Evolutionary conservation across 2,888 invertebrate genomes (phyloP).

Genomic region (Lysandra coridon): DNA sequence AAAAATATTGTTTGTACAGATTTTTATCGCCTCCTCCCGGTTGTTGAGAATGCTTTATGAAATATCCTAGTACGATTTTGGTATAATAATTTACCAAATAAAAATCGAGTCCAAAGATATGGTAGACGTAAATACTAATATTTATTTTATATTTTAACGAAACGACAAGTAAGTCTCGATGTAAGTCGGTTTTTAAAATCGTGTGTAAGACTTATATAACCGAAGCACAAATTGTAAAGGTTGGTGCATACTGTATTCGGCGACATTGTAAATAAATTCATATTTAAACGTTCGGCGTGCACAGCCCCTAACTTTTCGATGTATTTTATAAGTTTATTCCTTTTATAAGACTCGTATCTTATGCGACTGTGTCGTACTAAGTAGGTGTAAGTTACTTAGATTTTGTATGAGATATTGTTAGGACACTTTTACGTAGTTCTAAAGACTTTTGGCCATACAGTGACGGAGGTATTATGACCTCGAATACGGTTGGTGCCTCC

Average conservation of each 20-base stretch:
- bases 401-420: conserved; percentile 74
- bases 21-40: conserved; percentile 9
- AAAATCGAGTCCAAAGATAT: conserved; percentile 72
- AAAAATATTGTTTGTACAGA: conserved; percentile 1
- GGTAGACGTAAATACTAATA: conserved; percentile 34
- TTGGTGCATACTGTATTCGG: conserved; percentile 47
- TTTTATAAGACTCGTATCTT: conserved; percentile 49
- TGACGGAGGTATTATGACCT: background rate
- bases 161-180: conserved; percentile 43
- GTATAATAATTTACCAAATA: conserved; percentile 58
- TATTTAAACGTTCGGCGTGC: conserved; percentile 46
- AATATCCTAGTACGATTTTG: conserved; percentile 38
- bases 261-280: conserved; percentile 47
- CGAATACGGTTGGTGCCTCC: background rate
- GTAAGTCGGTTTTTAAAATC: conserved; percentile 52
- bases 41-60: conserved; percentile 31
- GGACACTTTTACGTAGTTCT: conserved; percentile 45
- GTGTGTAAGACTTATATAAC: conserved; percentile 58
- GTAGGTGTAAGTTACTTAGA: conserved; percentile 59
- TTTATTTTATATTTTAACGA: conserved; percentile 33
- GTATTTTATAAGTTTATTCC: conserved; percentile 54
- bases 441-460: conserved; percentile 29
- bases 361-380: conserved; percentile 61
- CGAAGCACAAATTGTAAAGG: conserved; percentile 64
- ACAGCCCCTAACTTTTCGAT: conserved; percentile 59